A percentile compares a stretch with the other conserved stretches of the same genome.
Evolutionary conservation across 2,888 invertebrate species (phyloP).

Genomic region (Augochlorella aurata): DNA sequence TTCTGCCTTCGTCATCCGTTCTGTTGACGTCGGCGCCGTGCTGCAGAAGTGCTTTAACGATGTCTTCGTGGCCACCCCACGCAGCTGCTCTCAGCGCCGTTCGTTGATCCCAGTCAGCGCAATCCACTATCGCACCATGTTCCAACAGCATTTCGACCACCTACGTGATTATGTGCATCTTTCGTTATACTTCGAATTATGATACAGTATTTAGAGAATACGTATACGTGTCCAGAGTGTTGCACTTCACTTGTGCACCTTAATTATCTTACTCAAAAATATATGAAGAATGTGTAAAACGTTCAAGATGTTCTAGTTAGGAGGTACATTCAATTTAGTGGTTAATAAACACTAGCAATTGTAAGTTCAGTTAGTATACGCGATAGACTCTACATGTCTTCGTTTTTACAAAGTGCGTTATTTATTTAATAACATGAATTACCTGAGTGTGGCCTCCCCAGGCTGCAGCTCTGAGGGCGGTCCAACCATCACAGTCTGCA

Average conservation of each 20-base stretch:
- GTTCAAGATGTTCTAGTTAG: too few relatives aligned
- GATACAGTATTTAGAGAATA: not conserved
- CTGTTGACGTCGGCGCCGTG: slow-evolving; percentile 91
- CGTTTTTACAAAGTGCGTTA: not conserved
- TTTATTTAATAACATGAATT: slow-evolving; percentile 26
- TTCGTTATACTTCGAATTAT: slow-evolving; percentile 11
- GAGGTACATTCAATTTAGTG: too few relatives aligned
- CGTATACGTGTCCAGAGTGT: too few relatives aligned
- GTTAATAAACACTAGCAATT: too few relatives aligned
- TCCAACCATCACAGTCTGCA: slow-evolving; percentile 94
- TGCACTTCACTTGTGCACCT: too few relatives aligned
- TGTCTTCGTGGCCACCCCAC: slow-evolving; percentile 96
- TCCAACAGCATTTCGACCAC: slow-evolving; percentile 91
- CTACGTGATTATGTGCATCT: slow-evolving; percentile 77
- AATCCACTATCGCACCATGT: slow-evolving; percentile 92
- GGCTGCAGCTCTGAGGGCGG: slow-evolving; percentile 94
- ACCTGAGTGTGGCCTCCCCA: slow-evolving; percentile 97
- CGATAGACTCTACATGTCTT: too few relatives aligned
- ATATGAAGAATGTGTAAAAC: too few relatives aligned
- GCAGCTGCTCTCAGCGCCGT: slow-evolving; percentile 95
- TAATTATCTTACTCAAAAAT: too few relatives aligned
- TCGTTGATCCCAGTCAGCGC: slow-evolving; percentile 93
- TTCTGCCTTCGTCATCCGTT: slow-evolving; percentile 94
- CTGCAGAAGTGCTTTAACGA: slow-evolving; percentile 88
- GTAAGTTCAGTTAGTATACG: too few relatives aligned